Percentiles rank a stretch among this genome's conserved stretches.
phyloP scores from a whole-genome alignment of 2,113 vertebrate genomes.

The Orientallactaga bullata region DNA sequence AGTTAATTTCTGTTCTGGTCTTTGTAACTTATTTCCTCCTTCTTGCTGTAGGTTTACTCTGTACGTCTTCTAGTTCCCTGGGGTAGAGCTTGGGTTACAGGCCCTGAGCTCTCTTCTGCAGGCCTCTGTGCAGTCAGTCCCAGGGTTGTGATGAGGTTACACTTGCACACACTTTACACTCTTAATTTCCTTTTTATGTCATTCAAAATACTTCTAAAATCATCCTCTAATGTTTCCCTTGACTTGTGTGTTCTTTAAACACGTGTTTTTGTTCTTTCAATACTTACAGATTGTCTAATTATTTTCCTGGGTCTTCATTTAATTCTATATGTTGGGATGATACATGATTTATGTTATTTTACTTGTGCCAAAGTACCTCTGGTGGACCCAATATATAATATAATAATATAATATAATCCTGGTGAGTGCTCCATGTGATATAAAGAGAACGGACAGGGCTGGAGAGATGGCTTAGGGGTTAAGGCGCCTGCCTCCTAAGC shows the following conservation, averaged over 20 bases:
- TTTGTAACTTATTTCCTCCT: not conserved
- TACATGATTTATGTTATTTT: not conserved
- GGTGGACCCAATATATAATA: too few species aligned
- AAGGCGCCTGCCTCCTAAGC: too few species aligned
- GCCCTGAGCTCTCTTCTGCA: too few species aligned
- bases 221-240: not conserved
- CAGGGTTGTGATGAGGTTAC: too few species aligned
- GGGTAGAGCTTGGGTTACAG: too few species aligned
- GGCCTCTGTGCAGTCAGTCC: too few species aligned
- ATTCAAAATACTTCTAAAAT: slow-evolving; percentile 1
- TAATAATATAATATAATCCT: not conserved
- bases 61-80: not conserved
- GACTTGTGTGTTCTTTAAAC: not conserved
- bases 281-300: not conserved
- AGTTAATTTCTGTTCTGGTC: not conserved
- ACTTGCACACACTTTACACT: not conserved
- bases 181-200: slow-evolving; percentile 15
- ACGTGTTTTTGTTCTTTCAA: not conserved
- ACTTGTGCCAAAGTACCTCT: not conserved
- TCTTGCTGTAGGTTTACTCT: not conserved
- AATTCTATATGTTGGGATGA: too few species aligned
- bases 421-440: not conserved
- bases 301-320: not conserved
- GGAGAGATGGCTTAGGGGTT: too few species aligned
- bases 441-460: not conserved